Evolutionary conservation across 2,113 vertebrate species (phyloP), one percentile per base, ranked within the genome.

Genomic region (Mormyrus iriodes): DNA sequence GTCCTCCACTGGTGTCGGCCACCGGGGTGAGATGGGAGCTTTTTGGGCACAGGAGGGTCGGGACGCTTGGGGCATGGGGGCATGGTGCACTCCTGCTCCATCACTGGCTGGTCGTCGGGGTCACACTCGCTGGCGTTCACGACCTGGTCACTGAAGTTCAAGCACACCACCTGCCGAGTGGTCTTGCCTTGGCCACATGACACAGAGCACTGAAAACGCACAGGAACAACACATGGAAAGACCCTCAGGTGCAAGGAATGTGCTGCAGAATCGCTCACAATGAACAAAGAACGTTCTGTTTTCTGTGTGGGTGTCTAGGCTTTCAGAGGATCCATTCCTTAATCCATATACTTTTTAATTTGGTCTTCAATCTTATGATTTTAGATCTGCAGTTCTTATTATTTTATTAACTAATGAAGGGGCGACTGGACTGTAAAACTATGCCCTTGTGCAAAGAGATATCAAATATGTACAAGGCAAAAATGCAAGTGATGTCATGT

Each of bases 101-200:
- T 96, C 90, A 95, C 94, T 21, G 98, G 98, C 90, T 96, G 94
- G 91, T 98, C 97, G 0, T 99, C 98, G 2, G 92, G 94, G 93
- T 99, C 97, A 3, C 98, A 99, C 94, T 99, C 97, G 0, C 93
- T 97, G 65, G 93, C 93, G 13, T 97, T 96, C 61, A 97, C 96
- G 92, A 97, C 94, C 76, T 97, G 98, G 92, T 98, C 97, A 61
- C 93, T 97, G 95, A 97, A 97, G 95, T 97, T 97, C 94, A 99
- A 93, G 90, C 98, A 99, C 83, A 96, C 92, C 90, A 98, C 97
- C 94, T 99, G 97, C 46, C 98, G 96, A 31, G 96, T 97, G 6
- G 97, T 97, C 94, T 96, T 97, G 88, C 98, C 98, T 94, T 99
- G 98, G 83, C 98, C 98, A 73, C 98, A 99, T 15, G 97, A 97